Evolutionary conservation across 2,113 vertebrate genomes (phyloP), one percentile per base, ranked within the genome.

Genomic region (Proteles cristata): DNA sequence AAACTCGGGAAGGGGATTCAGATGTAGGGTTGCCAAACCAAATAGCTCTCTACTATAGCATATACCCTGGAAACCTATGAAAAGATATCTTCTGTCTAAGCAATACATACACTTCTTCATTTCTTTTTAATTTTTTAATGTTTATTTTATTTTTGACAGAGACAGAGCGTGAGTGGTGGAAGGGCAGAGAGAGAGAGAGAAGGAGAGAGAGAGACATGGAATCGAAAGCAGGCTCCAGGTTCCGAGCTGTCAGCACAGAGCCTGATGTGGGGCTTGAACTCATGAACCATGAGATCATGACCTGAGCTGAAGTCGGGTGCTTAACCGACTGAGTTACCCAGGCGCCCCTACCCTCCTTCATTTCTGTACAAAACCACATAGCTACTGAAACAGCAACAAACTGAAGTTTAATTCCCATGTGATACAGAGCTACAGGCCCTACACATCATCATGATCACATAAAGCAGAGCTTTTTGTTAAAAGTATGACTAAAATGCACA

Each of bases 401-500:
- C 12, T 96, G 96, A 98, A 7, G 69, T 97, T 98, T 95, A 74
- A 97, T 94, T 98, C 97, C 89, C 61, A 77, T 91, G 69, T 58
- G 97, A 94, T 96, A 58, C 95, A 97, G 73, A 98, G 74, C 73
- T 73, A 65, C 50, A 98, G 88, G 88, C 2, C 7, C 33, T 96
- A 89, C 90, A 96, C 92, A 96, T 97, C 95, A 96, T 80, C 96
- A 97, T 97, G 95, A 96, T 94, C 97, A 91, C 80, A 96, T 23
- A 53, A 97, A 90, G 77, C 77, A 97, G 95, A 96, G 86, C 61
- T 95, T 97, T 95, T 90, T 98, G 96, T 97, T 98, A 97, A 98
- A 97, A 94, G 88, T 97, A 93, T 93, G 97, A 98, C 97, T 98
- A 94, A 98, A 98, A 98, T 98, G 98, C 93, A 98, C 97, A 98